phyloP scores from a whole-genome alignment of 2,888 invertebrate genomes.

The Agrenia bidenticulata region DNA sequence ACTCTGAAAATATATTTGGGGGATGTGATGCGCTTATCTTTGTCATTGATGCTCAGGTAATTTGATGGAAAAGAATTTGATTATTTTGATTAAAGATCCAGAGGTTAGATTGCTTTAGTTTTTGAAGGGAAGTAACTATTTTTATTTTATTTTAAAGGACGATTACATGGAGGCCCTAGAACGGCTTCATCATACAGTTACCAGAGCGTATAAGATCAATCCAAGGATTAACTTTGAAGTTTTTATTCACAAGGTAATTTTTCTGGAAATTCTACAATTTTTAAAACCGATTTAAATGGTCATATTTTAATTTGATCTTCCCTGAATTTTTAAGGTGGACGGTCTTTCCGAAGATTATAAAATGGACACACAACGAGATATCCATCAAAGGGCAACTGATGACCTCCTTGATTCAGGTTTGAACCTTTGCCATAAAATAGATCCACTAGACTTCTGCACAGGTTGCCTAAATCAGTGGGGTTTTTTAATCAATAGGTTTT shows the following conservation, averaged over 20 bases:
- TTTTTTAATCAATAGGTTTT: slow-evolving; percentile 58
- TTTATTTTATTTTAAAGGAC: slow-evolving; percentile 79
- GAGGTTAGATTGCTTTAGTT: not conserved
- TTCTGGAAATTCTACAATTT: no score
- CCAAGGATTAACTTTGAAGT: slow-evolving; percentile 94
- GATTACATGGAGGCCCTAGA: slow-evolving; percentile 95
- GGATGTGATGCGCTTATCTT: slow-evolving; percentile 97
- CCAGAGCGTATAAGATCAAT: slow-evolving; percentile 93
- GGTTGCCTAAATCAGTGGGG: not conserved
- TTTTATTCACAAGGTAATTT: slow-evolving; percentile 53
- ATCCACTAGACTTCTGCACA: no score
- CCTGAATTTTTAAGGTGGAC: slow-evolving; percentile 86
- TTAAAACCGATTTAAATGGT: no score
- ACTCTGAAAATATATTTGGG: slow-evolving; percentile 93
- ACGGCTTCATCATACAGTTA: slow-evolving; percentile 88
- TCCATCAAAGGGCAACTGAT: slow-evolving; percentile 94
- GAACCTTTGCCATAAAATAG: not conserved
- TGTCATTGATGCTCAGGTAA: slow-evolving; percentile 94
- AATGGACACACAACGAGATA: slow-evolving; percentile 98
- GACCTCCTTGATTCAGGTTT: slow-evolving; percentile 82
- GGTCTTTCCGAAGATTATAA: slow-evolving; percentile 98
- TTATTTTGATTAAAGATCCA: not conserved
- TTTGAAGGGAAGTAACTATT: no score
- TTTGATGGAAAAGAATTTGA: slow-evolving; percentile 15
- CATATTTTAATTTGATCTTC: no score